Evolutionary conservation across 2,797 vertebrate genomes (phyloP), one percentile per base, ranked within the genome.

Genomic region (Onychomys torridus): DNA sequence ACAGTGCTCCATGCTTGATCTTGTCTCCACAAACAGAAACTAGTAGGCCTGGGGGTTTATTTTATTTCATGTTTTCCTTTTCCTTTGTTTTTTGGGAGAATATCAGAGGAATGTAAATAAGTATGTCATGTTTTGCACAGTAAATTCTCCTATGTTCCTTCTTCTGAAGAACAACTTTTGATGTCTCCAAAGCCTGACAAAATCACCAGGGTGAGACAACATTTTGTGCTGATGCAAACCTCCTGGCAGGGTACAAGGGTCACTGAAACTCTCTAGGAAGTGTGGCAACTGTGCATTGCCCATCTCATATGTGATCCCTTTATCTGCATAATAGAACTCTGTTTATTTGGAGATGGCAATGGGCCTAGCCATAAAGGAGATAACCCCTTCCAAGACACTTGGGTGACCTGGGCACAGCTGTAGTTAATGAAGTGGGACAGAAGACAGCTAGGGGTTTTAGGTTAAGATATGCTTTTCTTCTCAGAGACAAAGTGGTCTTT

Each of bases 81-180:
- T 25, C 23, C 23, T 93, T 95, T 13, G 12, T 78, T 82, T 89
- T 93, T 49, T 13, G 29, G 65, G 46, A 79, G 91, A 93, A 76
- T 4, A n/a, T 9, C 40, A 49, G 8, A 85, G 17, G 69, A 34
- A 13, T 40, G 23, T 10, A 71, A 88, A 32, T 1, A 76, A 61
- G 11, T 34, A 6, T 85, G 19, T n/a, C 19, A 5, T 14, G 16
- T 16, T 49, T 19, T 37, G 16, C 6, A 10, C 7, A 89, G 57
- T 37, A 78, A 96, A 65, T 89, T 37, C 32, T 37, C 11, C 9
- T 87, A 21, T 76, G 19, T 23, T 67, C 29, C 34, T 90, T 78
- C 55, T 55, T 94, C 1, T 63, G 27, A 89, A 93, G 40, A 91
- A 32, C 52, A 88, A 46, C 34, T 40, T 93, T 95, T 93, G 52